Percentiles rank a stretch among this genome's conserved stretches.
Evolutionary conservation across 35 echinoderm and acorn worm genomes (phyloP).

Genomic region (Holothuria glaberrima): DNA sequence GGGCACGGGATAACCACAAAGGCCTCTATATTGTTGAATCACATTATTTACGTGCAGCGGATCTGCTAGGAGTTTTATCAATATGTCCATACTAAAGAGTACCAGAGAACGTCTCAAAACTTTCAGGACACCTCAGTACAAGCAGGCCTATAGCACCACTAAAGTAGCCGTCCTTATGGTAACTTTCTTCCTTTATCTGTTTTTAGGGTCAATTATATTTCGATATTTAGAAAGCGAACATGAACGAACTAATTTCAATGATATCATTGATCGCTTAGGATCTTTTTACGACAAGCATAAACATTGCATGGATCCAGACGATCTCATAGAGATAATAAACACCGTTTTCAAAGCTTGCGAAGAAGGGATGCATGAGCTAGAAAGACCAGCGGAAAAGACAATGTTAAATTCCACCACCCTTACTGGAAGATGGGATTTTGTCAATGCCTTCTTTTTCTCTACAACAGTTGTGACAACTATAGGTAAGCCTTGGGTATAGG

Average conservation of each 20-base stretch:
- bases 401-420: background rate
- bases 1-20: too few relatives aligned
- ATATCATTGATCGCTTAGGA: background rate
- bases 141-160: background rate
- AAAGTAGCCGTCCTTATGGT: background rate
- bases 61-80: too few relatives aligned
- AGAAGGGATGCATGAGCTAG: conserved; percentile 19
- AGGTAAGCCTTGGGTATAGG: background rate
- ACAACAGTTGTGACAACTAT: conserved; percentile 25
- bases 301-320: background rate
- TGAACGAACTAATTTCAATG: background rate
- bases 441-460: conserved; percentile 20
- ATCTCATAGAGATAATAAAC: background rate
- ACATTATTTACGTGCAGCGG: too few relatives aligned
- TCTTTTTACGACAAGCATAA: conserved; percentile 11
- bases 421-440: conserved; percentile 6
- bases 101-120: background rate
- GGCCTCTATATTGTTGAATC: too few relatives aligned
- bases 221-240: conserved; percentile 1
- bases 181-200: conserved; percentile 9
- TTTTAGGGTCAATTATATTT: background rate
- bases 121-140: background rate
- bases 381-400: background rate
- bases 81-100: background rate
- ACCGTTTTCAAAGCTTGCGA: background rate